These are phyloP conservation scores for Pheosia tremula DNA, from an alignment of 2,888 invertebrate species.

Conservation along the genomic window DNA sequence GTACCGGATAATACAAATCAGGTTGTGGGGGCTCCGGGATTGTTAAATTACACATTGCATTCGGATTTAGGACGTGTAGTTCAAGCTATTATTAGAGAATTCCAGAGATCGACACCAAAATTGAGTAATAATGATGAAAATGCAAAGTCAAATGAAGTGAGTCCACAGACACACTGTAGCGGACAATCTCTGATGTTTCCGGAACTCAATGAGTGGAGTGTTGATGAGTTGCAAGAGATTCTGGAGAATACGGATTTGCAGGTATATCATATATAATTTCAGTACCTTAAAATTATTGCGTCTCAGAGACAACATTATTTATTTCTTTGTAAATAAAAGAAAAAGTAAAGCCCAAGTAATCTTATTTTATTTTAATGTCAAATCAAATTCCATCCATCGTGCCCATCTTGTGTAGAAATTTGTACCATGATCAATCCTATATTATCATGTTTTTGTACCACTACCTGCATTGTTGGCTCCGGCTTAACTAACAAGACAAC, in stretches of 20 bases:
- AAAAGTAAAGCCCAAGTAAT: too few relatives aligned
- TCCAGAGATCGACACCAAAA: conserved; percentile 82
- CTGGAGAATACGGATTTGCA: conserved; percentile 88
- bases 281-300: too few relatives aligned
- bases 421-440: too few relatives aligned
- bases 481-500: too few relatives aligned
- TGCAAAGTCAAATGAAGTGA: conserved; percentile 56
- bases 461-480: too few relatives aligned
- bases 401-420: too few relatives aligned
- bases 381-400: too few relatives aligned
- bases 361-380: too few relatives aligned
- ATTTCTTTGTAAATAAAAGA: too few relatives aligned
- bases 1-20: conserved; percentile 87
- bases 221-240: conserved; percentile 88
- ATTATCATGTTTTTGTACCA: too few relatives aligned
- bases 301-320: too few relatives aligned
- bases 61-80: conserved; percentile 92
- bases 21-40: conserved; percentile 89
- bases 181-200: conserved; percentile 65
- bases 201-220: conserved; percentile 63
- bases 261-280: conserved; percentile 34
- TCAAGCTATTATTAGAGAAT: conserved; percentile 91
- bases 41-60: conserved; percentile 90
- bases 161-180: conserved; percentile 59
- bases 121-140: conserved; percentile 67